Evolutionary conservation across 2,113 vertebrate species (phyloP).

Genomic region (Muntiacus muntjak): DNA sequence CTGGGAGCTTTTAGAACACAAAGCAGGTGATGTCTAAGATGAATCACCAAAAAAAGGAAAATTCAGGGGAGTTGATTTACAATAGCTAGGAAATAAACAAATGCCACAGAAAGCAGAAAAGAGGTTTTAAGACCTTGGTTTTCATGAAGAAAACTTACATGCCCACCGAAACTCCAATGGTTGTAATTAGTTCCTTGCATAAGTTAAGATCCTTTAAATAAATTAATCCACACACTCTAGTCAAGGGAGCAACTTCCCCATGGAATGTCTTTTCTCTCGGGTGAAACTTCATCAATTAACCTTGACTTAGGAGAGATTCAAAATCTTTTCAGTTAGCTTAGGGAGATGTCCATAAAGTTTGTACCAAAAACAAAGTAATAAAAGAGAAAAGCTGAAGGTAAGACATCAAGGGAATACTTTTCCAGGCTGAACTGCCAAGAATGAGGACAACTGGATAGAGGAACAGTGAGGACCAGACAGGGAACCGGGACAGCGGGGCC

Average conservation of each 20-base stretch:
- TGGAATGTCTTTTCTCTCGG: background rate
- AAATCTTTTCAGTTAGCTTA: background rate
- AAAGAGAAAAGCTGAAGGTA: background rate
- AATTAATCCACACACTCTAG: background rate
- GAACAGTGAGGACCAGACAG: background rate
- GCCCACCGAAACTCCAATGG: background rate
- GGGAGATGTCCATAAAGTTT: background rate
- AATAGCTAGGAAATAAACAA: background rate
- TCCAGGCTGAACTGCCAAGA: background rate
- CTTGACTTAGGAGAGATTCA: background rate
- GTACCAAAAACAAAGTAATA: background rate
- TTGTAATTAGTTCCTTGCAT: background rate
- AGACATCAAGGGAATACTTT: background rate
- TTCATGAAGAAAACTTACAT: background rate
- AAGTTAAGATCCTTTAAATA: background rate
- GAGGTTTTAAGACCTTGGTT: background rate
- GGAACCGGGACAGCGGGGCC: background rate
- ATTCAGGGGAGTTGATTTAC: background rate
- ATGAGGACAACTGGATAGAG: background rate
- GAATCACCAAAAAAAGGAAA: background rate
- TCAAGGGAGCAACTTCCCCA: conserved; percentile 1
- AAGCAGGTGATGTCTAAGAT: background rate
- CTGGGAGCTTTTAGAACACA: background rate
- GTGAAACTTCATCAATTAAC: background rate
- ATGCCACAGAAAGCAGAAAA: background rate